Evolutionary conservation across 2,113 vertebrate genomes (phyloP), one percentile per base, ranked within the genome.

Genomic region (Engraulis encrasicolus): DNA sequence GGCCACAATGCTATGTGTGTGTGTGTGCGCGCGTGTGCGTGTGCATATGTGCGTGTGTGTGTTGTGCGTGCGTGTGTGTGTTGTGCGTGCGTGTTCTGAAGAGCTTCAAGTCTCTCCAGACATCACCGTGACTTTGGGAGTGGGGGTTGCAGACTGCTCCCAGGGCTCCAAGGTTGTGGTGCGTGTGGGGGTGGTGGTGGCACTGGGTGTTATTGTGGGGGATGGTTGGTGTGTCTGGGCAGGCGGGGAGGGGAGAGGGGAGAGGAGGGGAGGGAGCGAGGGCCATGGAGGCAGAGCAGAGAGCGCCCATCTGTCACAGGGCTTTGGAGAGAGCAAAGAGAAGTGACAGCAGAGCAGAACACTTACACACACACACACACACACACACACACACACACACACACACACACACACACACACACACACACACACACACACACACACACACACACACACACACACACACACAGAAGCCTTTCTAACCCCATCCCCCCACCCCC

Each of bases 291-390:
- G n/a, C n/a, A 81, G 36, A 18, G 66, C 80, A 78, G 34, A 20
- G 38, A 66, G 37, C 23, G 31, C 50, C 90, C 91, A 81, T 87
- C 89, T 90, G 91, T 48, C 85, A n/a, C n/a, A 4, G 18, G 38
- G 49, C n/a, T 88, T 49, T 82, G 49, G 71, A 45, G 80, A 86
- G 86, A 82, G n/a, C n/a, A n/a, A n/a, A 6, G 74, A 81, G 82
- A 78, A 86, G 81, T 85, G 84, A 27, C 17, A 15, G 82, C n/a
- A 0, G 27, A 34, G 48, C 54, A 82, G 48, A 50, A n/a, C n/a
- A n/a, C n/a, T n/a, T n/a, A n/a, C n/a, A n/a, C n/a, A n/a, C n/a
- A n/a, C n/a, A n/a, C n/a, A n/a, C n/a, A n/a, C n/a, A n/a, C n/a
- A n/a, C n/a, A n/a, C n/a, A n/a, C n/a, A n/a, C n/a, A n/a, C n/a